These are phyloP conservation scores for Sebastes oblongus DNA, from an alignment of 2,797 vertebrate species.

Conservation along the genomic window DNA sequence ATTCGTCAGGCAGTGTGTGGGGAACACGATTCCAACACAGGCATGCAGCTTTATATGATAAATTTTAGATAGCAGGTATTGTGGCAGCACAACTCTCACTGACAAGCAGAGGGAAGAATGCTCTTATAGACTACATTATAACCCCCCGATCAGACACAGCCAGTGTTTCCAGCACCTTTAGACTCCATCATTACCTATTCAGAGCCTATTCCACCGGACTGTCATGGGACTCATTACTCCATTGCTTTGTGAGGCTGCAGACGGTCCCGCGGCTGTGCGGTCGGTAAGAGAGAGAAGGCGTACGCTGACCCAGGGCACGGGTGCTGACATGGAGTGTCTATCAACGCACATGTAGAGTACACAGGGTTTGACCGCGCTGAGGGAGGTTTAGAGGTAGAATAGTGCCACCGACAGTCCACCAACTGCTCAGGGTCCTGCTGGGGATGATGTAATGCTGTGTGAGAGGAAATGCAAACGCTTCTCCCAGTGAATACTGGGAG, in stretches of 20 bases:
- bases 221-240: constrained; percentile 79
- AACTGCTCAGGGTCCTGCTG: constrained; percentile 22
- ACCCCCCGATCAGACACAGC: constrained; percentile 57
- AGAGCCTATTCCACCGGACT: constrained; percentile 59
- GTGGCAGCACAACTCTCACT: constrained; percentile 46
- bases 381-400: constrained; percentile 59
- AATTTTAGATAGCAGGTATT: constrained; percentile 60
- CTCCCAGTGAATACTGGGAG: neutral
- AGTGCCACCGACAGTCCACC: constrained; percentile 23
- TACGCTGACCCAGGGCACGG: constrained; percentile 58
- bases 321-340: constrained; percentile 62
- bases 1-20: constrained; percentile 42
- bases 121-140: constrained; percentile 65
- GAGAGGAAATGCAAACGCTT: neutral
- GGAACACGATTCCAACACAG: constrained; percentile 45
- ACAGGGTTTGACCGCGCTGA: constrained; percentile 58
- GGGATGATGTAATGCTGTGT: constrained; percentile 3
- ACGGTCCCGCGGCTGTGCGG: constrained; percentile 51
- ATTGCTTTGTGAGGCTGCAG: constrained; percentile 71
- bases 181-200: constrained; percentile 78
- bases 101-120: constrained; percentile 64
- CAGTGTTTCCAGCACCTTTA: constrained; percentile 66
- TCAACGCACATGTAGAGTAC: constrained; percentile 52
- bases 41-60: constrained; percentile 46
- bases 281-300: constrained; percentile 46